phyloP scores from a whole-genome alignment of 2,113 vertebrate genomes.

The Fregetta grallaria region DNA sequence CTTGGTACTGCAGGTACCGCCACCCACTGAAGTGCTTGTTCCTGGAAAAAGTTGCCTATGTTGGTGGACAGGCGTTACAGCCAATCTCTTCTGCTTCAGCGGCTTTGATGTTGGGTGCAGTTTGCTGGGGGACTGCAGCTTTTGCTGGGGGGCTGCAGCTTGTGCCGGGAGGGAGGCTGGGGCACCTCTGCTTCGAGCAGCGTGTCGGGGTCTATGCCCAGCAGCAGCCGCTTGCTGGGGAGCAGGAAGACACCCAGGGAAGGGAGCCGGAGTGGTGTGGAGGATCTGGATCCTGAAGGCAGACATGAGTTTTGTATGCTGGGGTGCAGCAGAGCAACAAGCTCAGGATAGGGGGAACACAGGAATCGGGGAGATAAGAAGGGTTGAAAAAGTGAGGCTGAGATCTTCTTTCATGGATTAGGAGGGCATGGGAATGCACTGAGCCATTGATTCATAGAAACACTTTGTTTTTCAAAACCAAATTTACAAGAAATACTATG shows the following conservation, averaged over 20 bases:
- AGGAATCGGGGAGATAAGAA: neutral
- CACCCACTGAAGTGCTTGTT: neutral
- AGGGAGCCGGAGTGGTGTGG: neutral
- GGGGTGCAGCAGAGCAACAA: neutral
- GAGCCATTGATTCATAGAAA: neutral
- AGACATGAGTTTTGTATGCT: neutral
- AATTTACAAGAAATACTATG: neutral
- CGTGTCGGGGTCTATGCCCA: fast-evolving
- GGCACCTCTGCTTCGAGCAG: neutral
- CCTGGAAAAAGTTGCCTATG: neutral
- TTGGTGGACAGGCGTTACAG: neutral
- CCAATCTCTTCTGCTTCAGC: neutral
- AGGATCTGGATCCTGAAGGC: neutral
- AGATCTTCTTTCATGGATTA: neutral
- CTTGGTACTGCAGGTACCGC: neutral
- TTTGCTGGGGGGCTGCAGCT: neutral
- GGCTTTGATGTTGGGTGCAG: neutral
- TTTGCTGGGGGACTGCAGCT: neutral
- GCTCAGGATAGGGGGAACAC: neutral
- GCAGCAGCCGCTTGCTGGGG: neutral
- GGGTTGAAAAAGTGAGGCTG: neutral
- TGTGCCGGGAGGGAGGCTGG: fast-evolving
- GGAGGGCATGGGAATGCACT: neutral
- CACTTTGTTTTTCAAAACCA: neutral
- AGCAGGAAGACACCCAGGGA: neutral